Conservation (phyloP, 2,797 vertebrate species). For the Sebastes hopkinsi region DNA sequence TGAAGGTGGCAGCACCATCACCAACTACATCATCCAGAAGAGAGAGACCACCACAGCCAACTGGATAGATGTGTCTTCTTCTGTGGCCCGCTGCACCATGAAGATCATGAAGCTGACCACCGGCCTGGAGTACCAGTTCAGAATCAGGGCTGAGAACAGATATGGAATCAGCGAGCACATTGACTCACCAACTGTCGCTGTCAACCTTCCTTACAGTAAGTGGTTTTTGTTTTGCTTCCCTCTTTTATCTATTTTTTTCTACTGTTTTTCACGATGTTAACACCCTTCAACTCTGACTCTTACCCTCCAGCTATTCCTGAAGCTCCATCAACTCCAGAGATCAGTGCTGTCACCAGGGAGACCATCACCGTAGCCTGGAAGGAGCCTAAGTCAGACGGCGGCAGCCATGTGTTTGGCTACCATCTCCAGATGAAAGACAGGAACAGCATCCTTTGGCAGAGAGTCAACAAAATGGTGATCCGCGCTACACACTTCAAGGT, state of each 20-base stretch:
- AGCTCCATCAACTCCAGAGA: conserved; percentile 91
- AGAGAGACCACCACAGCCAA: conserved; percentile 95
- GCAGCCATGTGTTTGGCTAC: conserved; percentile 91
- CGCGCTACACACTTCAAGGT: conserved; percentile 96
- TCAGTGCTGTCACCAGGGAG: conserved; percentile 91
- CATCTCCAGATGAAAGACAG: conserved; percentile 98
- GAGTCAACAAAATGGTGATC: conserved; percentile 92
- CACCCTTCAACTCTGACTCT: conserved; percentile 13
- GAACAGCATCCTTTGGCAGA: conserved; percentile 98
- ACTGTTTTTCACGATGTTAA: not conserved
- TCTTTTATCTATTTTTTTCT: not conserved
- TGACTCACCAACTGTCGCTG: conserved; percentile 88
- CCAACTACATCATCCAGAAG: conserved; percentile 96
- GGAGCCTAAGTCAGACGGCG: conserved; percentile 94
- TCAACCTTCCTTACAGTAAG: conserved; percentile 97
- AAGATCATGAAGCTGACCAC: conserved; percentile 95
- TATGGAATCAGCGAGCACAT: conserved; percentile 97
- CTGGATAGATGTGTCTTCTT: conserved; percentile 95
- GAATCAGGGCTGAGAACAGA: conserved; percentile 97
- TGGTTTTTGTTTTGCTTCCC: not conserved
- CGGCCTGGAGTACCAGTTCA: conserved; percentile 97
- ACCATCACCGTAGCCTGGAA: conserved; percentile 92
- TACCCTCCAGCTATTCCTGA: conserved; percentile 87
- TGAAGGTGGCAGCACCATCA: conserved; percentile 96
- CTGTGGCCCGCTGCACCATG: conserved; percentile 92